These are phyloP conservation scores for Drosophila busckii DNA, from an alignment of 1,140 invertebrate genomes.

Conservation along the genomic window DNA sequence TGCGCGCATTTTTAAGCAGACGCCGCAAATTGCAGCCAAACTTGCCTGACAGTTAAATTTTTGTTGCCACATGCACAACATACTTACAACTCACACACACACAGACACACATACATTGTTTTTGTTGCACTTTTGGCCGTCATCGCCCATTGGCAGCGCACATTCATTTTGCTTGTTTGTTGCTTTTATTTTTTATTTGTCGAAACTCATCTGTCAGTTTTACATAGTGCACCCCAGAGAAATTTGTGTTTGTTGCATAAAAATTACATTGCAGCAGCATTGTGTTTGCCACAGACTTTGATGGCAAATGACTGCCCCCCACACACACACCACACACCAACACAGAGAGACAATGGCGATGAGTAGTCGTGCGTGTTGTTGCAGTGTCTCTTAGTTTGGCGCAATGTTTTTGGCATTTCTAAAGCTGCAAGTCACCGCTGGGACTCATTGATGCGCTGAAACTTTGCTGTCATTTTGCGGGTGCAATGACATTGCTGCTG, in stretches of 20 bases:
- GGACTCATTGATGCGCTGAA: conserved; percentile 66
- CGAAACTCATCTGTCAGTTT: conserved; percentile 69
- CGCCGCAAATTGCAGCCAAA: conserved; percentile 41
- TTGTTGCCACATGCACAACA: conserved; percentile 21
- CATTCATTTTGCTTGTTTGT: no score
- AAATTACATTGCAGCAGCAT: conserved; percentile 68
- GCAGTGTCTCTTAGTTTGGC: conserved; percentile 42
- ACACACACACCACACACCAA: conserved; percentile 1
- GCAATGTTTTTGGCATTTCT: conserved; percentile 66
- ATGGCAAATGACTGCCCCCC: conserved; percentile 54
- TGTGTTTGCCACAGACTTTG: conserved; percentile 67
- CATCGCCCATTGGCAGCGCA: no score
- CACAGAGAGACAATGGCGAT: not conserved
- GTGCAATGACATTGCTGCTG: conserved; percentile 59
- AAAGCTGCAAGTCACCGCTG: conserved; percentile 49
- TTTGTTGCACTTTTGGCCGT: conserved; percentile 21
- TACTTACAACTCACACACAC: conserved; percentile 11
- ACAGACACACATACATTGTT: conserved; percentile 14
- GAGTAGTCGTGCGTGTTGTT: not conserved
- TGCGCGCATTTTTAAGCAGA: conserved; percentile 32
- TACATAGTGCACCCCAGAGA: conserved; percentile 71
- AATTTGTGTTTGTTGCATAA: conserved; percentile 74
- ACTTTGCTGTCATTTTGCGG: conserved; percentile 33
- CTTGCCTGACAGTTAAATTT: conserved; percentile 42
- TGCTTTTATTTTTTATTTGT: conserved; percentile 31